Conservation (phyloP, 2,888 invertebrate species). For the Tryphoninae sp. region DNA sequence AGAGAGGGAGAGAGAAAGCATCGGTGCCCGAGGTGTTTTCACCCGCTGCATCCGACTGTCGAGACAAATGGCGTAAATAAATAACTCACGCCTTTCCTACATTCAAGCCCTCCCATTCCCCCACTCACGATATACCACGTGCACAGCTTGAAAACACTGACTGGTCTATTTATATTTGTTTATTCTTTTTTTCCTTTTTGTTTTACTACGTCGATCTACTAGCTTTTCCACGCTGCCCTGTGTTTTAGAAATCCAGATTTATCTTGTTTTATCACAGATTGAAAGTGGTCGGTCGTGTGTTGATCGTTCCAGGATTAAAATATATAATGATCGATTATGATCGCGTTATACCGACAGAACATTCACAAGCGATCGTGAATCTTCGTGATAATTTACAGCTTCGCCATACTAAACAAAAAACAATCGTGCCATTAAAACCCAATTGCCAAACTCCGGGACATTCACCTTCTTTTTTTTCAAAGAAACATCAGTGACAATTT, state of each 20-base stretch:
- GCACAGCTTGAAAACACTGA: conserved; percentile 18
- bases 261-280: neutral
- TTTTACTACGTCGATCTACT: neutral
- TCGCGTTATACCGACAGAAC: no score
- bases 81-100: conserved; percentile 36
- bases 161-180: conserved; percentile 28
- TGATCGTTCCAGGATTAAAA: no score
- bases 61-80: conserved; percentile 51
- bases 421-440: no score
- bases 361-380: no score
- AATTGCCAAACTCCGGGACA: neutral
- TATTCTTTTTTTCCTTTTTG: neutral
- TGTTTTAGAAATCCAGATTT: neutral
- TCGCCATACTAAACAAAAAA: no score
- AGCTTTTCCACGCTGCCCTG: neutral
- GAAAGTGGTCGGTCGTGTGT: neutral
- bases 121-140: neutral
- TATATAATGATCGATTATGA: no score
- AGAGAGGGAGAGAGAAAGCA: neutral
- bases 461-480: neutral
- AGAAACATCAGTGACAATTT: neutral
- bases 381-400: no score
- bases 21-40: conserved; percentile 25
- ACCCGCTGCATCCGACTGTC: conserved; percentile 31
- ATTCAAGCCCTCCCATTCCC: neutral